These are phyloP conservation scores for Trimorus sp. DNA, from an alignment of 2,888 invertebrate species.

Conservation along the genomic window DNA sequence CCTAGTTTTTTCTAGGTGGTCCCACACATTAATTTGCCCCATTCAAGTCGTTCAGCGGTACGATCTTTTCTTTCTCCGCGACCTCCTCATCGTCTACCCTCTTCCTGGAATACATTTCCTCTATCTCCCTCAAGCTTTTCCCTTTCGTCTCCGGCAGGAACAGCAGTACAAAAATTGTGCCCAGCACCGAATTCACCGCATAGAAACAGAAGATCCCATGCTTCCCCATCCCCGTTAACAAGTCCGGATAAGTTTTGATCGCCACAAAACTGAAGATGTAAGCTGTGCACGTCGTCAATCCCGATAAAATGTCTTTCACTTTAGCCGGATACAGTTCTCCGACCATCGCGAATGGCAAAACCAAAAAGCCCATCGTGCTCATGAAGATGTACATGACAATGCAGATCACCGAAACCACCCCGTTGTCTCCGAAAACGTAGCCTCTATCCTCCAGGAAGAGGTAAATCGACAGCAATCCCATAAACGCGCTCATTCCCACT, in stretches of 20 bases:
- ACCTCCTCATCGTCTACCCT: no score
- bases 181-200: constrained; percentile 80
- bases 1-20: no score
- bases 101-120: no score
- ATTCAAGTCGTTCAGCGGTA: no score
- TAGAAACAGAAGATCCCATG: constrained; percentile 83
- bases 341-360: constrained; percentile 84
- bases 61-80: no score
- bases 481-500: constrained; percentile 83
- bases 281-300: constrained; percentile 82
- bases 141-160: constrained; percentile 84
- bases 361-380: constrained; percentile 83
- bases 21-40: no score
- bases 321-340: constrained; percentile 83
- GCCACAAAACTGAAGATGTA: constrained; percentile 83
- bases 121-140: constrained; percentile 73
- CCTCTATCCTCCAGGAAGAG: constrained; percentile 76
- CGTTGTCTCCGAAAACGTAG: constrained; percentile 69
- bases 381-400: constrained; percentile 82
- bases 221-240: constrained; percentile 79
- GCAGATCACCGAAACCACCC: constrained; percentile 80
- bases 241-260: constrained; percentile 82
- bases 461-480: constrained; percentile 82
- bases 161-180: constrained; percentile 82
- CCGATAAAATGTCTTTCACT: constrained; percentile 83